Evolutionary conservation across 2,888 invertebrate genomes (phyloP), one percentile per base, ranked within the genome.

Genomic region (Mythimna lalbum): DNA sequence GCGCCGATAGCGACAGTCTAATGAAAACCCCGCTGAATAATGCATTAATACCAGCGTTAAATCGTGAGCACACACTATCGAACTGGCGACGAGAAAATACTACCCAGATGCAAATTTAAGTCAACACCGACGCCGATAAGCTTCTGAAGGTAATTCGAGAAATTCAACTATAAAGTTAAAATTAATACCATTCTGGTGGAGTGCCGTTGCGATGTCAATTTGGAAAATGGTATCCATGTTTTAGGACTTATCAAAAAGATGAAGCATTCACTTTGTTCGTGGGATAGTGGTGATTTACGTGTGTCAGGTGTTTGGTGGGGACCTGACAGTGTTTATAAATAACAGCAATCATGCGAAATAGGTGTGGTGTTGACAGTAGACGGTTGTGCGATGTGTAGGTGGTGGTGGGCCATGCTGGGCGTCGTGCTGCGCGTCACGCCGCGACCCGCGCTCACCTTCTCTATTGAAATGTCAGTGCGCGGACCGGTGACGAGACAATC

Each of bases 21-120:
- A 96, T 96, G 95, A 95, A 96, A 96, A 95, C 94, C 91, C 92
- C 91, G 92, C 91, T 96, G 95, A 96, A 96, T 95, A 96, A 96
- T 96, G 95, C 95, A 96, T 95, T 95, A 93, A 95, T 94, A 95
- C 94, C 88, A 93, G 95, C 95, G 95, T 95, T 95, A 95, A 95
- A 95, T 95, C 95, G 95, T 95, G 95, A 94, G 94, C 93, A 93
- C 93, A 91, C 90, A 92, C 93, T 93, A 94, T 94, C 92, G 91
- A 90, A 89, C 89, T 89, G 89, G 92, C 93, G 89, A 92, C 91
- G 90, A 90, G 93, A 94, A 93, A 92, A 93, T 93, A 92, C 93
- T 90, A 78, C 76, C 76, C 27, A 92, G 93, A 95, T 95, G 95
- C 93, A 95, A 95, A 95, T 95, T 93, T 88, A 90, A 95, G 90